Conservation (phyloP, 1,140 invertebrate genomes). For the Ditylenchus dipsaci region DNA sequence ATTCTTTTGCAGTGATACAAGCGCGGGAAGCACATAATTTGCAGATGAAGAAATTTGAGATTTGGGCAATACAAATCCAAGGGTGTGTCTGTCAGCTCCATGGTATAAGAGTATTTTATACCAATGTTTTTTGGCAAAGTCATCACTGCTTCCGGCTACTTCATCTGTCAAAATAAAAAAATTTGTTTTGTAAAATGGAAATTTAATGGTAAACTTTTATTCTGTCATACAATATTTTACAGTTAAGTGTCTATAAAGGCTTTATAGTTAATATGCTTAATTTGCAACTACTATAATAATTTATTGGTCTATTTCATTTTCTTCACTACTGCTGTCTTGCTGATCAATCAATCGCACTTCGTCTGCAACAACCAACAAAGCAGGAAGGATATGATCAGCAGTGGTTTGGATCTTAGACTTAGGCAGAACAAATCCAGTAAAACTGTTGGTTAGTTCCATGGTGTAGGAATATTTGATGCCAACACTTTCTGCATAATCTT, state of each 20-base stretch:
- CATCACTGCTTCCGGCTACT: slow-evolving; percentile 8
- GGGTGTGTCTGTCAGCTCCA: slow-evolving; percentile 7
- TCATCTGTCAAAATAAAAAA: background rate
- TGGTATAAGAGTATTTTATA: slow-evolving; percentile 11
- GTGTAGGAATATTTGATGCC: slow-evolving; percentile 60
- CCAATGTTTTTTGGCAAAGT: slow-evolving; percentile 8
- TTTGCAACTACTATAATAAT: too few relatives aligned
- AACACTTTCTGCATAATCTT: slow-evolving; percentile 56
- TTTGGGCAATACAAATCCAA: slow-evolving; percentile 2
- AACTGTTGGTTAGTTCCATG: slow-evolving; percentile 49
- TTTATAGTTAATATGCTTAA: too few relatives aligned
- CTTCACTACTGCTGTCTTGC: too few relatives aligned
- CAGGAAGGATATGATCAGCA: slow-evolving; percentile 1
- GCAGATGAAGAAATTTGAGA: background rate
- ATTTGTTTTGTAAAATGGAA: too few relatives aligned
- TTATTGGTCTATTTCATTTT: too few relatives aligned
- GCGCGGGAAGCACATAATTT: background rate
- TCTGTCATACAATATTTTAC: too few relatives aligned
- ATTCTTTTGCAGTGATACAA: background rate
- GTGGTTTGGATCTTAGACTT: background rate
- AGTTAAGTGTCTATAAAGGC: too few relatives aligned
- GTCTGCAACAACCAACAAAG: background rate
- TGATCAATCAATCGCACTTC: background rate
- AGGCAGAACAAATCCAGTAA: slow-evolving; percentile 4
- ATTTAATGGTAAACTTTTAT: too few relatives aligned